Evolutionary conservation across 2,888 invertebrate species (phyloP), one percentile per base, ranked within the genome.

Genomic region (Megamerina dolium): DNA sequence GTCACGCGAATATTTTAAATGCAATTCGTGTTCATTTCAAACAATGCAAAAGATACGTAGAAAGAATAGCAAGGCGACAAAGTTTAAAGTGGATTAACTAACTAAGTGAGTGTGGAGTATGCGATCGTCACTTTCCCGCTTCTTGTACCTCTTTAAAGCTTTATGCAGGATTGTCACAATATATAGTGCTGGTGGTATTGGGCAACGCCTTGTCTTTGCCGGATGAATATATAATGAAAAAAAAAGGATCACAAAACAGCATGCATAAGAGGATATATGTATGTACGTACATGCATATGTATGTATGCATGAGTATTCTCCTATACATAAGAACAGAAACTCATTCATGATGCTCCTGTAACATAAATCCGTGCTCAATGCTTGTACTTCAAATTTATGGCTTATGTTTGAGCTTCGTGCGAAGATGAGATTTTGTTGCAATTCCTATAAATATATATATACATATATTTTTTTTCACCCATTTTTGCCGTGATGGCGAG

Each of bases 351-450:
- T 36, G 37, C 23, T 37, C 37, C 37, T 54, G 54, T 57, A 57
- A 64, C 63, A 61, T 64, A 61, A 61, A 61, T 61, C 63, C 64
- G 58, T 60, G 60, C 45, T 45, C 45, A 42, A 48, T 57, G 57
- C 60, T 63, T 58, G 56, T 39, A 30, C 47, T 43, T 20, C 37
- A 55, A 64, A 61, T 61, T 61, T 61, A 61, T 61, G 64, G 60
- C 58, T 35, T 41, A 48, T 41, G 41, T 36, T 41, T 30, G 41
- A 35, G 41, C 41, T 41, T 34, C 41, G 41, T 41, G 41, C 35
- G 35, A 34, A 10, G 35, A 34, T 29, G 21, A 41, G 35, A 10
- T 10, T 26, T 26, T 26, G n/a, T n/a, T n/a, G n/a, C n/a, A n/a
- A n/a, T n/a, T n/a, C n/a, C n/a, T n/a, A n/a, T n/a, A n/a, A n/a